Conservation (phyloP, 2,888 invertebrate species). For the Tetragnatha montana region DNA sequence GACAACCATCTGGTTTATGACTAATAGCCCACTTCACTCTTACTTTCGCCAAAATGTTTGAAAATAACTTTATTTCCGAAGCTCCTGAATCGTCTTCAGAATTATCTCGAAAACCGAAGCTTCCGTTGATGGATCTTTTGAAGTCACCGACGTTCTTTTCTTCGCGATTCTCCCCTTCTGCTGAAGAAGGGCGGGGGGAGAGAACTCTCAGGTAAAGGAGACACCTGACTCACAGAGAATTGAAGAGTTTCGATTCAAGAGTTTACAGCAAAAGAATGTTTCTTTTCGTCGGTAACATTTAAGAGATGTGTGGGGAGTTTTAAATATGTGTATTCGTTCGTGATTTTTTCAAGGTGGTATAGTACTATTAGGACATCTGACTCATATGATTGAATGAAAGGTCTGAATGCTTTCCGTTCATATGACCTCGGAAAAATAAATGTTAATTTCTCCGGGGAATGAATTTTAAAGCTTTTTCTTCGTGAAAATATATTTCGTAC, state of each 20-base stretch:
- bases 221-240: slow-evolving; percentile 15
- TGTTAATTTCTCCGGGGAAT: no score
- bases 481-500: no score
- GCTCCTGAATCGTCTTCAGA: slow-evolving; percentile 25
- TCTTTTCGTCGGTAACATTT: background rate
- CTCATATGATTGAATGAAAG: no score
- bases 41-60: slow-evolving; percentile 15
- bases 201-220: background rate
- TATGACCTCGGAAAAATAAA: no score
- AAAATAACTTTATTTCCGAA: slow-evolving; percentile 20
- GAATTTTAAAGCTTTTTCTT: no score
- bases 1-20: slow-evolving; percentile 54
- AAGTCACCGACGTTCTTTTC: slow-evolving; percentile 10
- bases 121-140: slow-evolving; percentile 43
- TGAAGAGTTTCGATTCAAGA: background rate
- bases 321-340: no score
- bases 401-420: no score
- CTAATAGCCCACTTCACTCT: slow-evolving; percentile 36
- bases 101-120: slow-evolving; percentile 9
- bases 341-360: no score
- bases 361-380: no score
- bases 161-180: background rate
- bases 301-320: no score
- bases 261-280: background rate
- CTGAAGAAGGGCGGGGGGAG: background rate